Percentiles rank a stretch among this genome's conserved stretches.
phyloP scores from a whole-genome alignment of 2,113 vertebrate species.

The Tinamus guttatus region DNA sequence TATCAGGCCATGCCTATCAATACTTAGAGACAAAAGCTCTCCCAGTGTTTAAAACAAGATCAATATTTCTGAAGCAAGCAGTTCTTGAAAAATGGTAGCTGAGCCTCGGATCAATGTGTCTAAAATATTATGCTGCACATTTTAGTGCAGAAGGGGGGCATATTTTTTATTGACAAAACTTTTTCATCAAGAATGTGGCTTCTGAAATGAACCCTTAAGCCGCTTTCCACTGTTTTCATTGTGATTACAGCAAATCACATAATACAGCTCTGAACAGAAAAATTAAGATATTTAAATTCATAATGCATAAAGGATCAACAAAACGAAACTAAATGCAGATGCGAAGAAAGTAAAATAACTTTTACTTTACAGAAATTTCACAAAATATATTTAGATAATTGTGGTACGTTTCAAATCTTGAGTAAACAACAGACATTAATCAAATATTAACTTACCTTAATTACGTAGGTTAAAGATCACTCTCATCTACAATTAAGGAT shows the following conservation, averaged over 20 bases:
- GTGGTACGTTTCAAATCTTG: background rate
- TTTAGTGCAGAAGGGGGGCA: background rate
- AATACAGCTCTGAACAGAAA: background rate
- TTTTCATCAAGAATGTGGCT: background rate
- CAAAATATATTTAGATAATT: background rate
- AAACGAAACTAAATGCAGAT: background rate
- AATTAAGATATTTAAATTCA: background rate
- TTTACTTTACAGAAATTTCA: background rate
- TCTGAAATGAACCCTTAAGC: background rate
- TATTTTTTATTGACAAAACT: background rate
- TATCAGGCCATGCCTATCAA: background rate
- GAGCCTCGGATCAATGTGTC: background rate
- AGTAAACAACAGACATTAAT: background rate
- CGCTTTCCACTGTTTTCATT: background rate
- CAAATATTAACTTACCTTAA: conserved; percentile 18
- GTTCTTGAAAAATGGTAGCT: background rate
- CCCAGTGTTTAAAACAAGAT: background rate
- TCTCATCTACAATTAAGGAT: background rate
- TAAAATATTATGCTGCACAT: background rate
- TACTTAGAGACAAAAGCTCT: background rate
- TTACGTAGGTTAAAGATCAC: background rate
- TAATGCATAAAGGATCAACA: background rate
- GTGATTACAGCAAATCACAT: background rate
- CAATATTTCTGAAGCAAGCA: conserved; percentile 9
- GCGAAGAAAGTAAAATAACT: background rate